These are phyloP conservation scores for Chrysolina americana DNA, from an alignment of 2,888 invertebrate genomes.

Conservation along the genomic window DNA sequence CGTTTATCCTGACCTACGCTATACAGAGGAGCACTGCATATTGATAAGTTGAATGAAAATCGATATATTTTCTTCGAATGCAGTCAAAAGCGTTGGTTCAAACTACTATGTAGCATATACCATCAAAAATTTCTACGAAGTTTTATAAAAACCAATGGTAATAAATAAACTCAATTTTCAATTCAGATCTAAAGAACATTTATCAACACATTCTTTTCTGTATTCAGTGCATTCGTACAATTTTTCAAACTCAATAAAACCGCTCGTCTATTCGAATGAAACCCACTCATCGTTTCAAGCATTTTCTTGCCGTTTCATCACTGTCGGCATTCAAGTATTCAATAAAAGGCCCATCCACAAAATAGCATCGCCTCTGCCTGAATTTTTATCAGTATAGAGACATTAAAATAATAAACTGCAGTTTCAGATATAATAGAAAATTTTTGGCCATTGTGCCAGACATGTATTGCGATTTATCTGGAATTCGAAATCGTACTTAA, in stretches of 20 bases:
- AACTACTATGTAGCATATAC: too few relatives aligned
- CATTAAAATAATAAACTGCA: conserved; percentile 44
- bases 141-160: too few relatives aligned
- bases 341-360: conserved; percentile 17
- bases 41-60: too few relatives aligned
- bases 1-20: too few relatives aligned
- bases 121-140: too few relatives aligned
- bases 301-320: conserved; percentile 15
- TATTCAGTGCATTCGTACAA: neutral
- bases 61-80: too few relatives aligned
- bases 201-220: neutral
- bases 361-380: conserved; percentile 18
- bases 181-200: neutral
- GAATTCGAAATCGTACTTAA: conserved; percentile 47
- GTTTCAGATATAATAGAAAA: conserved; percentile 41
- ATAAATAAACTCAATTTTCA: neutral
- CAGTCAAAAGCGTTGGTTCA: too few relatives aligned
- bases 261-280: conserved; percentile 1
- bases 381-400: conserved; percentile 35
- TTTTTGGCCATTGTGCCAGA: conserved; percentile 37
- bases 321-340: conserved; percentile 18
- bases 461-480: conserved; percentile 42
- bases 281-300: conserved; percentile 19
- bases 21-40: too few relatives aligned
- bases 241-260: conserved; percentile 12